Percentiles rank a stretch among this genome's conserved stretches.
Conservation (phyloP, 2,797 vertebrate species). For the Gymnoscopelus braueri region DNA sequence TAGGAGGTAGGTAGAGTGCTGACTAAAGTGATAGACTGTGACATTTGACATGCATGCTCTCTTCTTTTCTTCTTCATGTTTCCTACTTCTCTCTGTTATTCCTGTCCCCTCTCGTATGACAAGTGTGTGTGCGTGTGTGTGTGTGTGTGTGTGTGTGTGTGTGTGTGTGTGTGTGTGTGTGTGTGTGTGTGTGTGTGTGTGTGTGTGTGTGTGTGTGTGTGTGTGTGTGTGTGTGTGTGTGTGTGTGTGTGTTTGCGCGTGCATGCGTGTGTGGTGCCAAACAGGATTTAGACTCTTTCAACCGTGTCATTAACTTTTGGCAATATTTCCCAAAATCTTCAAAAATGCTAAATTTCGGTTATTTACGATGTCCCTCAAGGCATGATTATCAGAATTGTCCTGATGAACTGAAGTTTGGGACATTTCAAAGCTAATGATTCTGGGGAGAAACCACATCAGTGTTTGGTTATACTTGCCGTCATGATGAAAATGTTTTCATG, state of each 20-base stretch:
- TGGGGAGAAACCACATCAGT: too few relatives aligned
- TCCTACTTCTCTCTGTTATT: conserved; percentile 38
- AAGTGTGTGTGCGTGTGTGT: background rate
- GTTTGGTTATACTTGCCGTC: too few relatives aligned
- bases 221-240: conserved; percentile 4
- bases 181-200: conserved; percentile 12
- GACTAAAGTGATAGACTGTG: conserved; percentile 68
- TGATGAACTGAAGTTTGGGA: too few relatives aligned
- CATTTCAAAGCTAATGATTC: too few relatives aligned
- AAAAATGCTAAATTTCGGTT: too few relatives aligned
- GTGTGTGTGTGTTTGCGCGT: background rate
- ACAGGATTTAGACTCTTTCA: too few relatives aligned
- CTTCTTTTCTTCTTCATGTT: conserved; percentile 14
- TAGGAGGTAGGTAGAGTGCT: conserved; percentile 66
- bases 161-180: conserved; percentile 1
- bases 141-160: conserved; percentile 21
- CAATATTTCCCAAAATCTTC: too few relatives aligned
- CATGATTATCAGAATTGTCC: too few relatives aligned
- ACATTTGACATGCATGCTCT: conserved; percentile 28
- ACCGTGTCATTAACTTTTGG: too few relatives aligned
- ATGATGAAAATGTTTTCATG: too few relatives aligned
- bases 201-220: conserved; percentile 7
- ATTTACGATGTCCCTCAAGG: too few relatives aligned
- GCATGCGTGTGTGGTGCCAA: too few relatives aligned
- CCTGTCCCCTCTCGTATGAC: conserved; percentile 38